phyloP scores from a whole-genome alignment of 2,797 vertebrate species.

The Sebastes itinus region DNA sequence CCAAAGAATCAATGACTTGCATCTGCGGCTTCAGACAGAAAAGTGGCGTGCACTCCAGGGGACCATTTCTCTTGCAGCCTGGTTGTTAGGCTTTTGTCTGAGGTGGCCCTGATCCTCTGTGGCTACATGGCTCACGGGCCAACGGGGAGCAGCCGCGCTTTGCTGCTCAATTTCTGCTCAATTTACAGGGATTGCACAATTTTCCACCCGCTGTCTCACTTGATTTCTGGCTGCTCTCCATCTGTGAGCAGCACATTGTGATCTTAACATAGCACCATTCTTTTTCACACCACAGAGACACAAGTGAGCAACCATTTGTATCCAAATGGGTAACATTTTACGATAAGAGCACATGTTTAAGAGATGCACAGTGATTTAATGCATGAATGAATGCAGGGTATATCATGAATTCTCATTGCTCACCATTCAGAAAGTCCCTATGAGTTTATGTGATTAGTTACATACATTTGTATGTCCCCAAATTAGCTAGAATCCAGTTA shows the following conservation, averaged over 20 bases:
- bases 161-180: slow-evolving; percentile 74
- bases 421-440: neutral
- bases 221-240: slow-evolving; percentile 69
- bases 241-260: slow-evolving; percentile 63
- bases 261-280: slow-evolving; percentile 44
- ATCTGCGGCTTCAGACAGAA: slow-evolving; percentile 50
- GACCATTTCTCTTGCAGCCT: slow-evolving; percentile 28
- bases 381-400: slow-evolving; percentile 7
- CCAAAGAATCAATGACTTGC: slow-evolving; percentile 46
- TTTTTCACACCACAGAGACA: slow-evolving; percentile 30
- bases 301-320: slow-evolving; percentile 30
- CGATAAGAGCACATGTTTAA: neutral
- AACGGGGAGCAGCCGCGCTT: slow-evolving; percentile 55
- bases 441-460: slow-evolving; percentile 21
- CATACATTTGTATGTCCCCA: neutral
- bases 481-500: neutral
- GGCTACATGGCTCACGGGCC: slow-evolving; percentile 44
- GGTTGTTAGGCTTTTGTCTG: slow-evolving; percentile 51
- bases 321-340: slow-evolving; percentile 14
- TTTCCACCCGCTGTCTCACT: slow-evolving; percentile 71
- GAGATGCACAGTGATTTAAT: slow-evolving; percentile 1
- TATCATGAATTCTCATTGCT: neutral
- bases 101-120: slow-evolving; percentile 42
- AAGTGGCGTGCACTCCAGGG: slow-evolving; percentile 25
- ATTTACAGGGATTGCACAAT: slow-evolving; percentile 79